Evolutionary conservation across 2,888 invertebrate species (phyloP), one percentile per base, ranked within the genome.

Genomic region (Agapetus fuscipes): DNA sequence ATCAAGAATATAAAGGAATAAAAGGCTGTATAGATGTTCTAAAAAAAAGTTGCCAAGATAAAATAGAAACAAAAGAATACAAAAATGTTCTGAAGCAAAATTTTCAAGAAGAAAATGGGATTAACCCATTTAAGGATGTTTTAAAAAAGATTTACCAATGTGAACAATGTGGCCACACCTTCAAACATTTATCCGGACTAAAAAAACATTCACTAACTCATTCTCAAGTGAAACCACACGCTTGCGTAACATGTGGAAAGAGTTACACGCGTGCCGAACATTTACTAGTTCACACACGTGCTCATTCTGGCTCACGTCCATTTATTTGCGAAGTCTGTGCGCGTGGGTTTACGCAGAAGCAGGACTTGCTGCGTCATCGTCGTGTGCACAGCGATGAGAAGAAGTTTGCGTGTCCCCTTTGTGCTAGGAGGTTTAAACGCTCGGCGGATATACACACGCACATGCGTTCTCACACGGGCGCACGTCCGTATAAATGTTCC

Each of bases 301-400:
- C 60, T 2, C 73, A 73, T 48, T 61, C 63, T 2, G 71, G 71
- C 3, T 60, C 62, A 20, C 60, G 63, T 28, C 72, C 72, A 2
- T 72, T 62, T 49, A 54, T 64, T 40, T 73, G 73, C 54, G 60
- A 61, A 41, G 56, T 58, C 25, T 73, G 73, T 50, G 64, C 66
- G 3, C 56, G 56, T 32, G 50, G 53, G 24, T 54, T 55, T 31
- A 51, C 51, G 13, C 56, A 55, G 45, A 49, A 49, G 2, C 54
- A 57, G 41, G 56, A 57, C 37, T 48, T 58, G 25, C 40, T 49
- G 3, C 46, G 56, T 11, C 58, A 58, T 39, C 48, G 52, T 43
- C 52, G 50, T 42, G 50, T 57, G 25, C 58, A 58, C 43, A 55
- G 53, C 32, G 54, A 55, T 36, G 54, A 52, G 14, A 54, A 46